Evolutionary conservation across 2,888 invertebrate genomes (phyloP).

Genomic region (Lathronympha strigana): DNA sequence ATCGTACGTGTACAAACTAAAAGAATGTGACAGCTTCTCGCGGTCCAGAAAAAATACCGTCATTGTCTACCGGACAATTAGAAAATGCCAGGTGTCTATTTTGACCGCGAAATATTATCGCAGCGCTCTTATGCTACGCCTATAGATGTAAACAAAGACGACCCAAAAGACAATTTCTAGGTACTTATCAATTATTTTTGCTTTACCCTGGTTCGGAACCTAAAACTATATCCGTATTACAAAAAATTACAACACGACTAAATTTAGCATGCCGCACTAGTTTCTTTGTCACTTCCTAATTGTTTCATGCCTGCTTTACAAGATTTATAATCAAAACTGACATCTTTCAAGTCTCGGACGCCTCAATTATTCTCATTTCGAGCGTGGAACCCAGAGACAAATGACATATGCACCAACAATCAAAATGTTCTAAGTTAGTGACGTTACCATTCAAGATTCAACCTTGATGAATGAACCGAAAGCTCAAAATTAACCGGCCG

Average conservation of each 20-base stretch:
- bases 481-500: not conserved
- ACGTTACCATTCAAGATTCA: not conserved
- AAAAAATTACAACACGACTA: not conserved
- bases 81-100: too few species aligned
- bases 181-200: too few species aligned
- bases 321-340: constrained; percentile 43
- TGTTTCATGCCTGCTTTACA: constrained; percentile 24
- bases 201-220: too few species aligned
- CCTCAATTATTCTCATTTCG: constrained; percentile 34
- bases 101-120: too few species aligned
- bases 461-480: not conserved
- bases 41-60: too few species aligned
- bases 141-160: too few species aligned
- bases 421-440: not conserved
- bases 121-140: too few species aligned
- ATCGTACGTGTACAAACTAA: too few species aligned
- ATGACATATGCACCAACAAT: constrained; percentile 45
- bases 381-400: constrained; percentile 51
- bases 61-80: too few species aligned
- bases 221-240: too few species aligned
- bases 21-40: too few species aligned
- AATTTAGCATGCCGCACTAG: not conserved
- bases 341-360: constrained; percentile 39
- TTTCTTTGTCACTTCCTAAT: constrained; percentile 30
- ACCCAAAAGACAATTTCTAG: too few species aligned